Base-by-base conservation (phyloP, 2,113 vertebrate species). In the Athene cunicularia region DNA sequence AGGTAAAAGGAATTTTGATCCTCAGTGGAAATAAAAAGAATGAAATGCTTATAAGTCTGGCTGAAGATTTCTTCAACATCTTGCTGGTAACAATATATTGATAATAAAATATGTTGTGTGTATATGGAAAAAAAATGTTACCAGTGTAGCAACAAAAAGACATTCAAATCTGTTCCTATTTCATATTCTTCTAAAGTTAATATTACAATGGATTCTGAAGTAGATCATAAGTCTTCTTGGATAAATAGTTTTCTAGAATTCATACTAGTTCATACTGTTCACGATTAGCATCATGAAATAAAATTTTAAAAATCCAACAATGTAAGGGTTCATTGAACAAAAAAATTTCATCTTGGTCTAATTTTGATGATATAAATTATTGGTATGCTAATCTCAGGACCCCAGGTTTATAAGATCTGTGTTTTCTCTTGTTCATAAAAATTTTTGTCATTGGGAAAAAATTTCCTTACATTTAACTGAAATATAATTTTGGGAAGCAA, bases 21-120 rank as follows among this genome's bases (percentile, higher is more conserved):
- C 95, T 97, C 75, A 60, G 92, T 96, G 98, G 98, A 96, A 95
- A 91, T 53, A 95, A 96, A 66, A 99, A 98, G 97, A 98, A 98
- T 92, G 98, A 99, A 89, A 91, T 85, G 19, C 75, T 99, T 93
- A 86, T 97, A 73, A 98, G 67, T 88, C 92, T 99, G 62, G 98
- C 98, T 79, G 99, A 99, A 97, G 98, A 99, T 90, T 99, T 99
- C 96, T 98, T 99, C 97, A 98, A 98, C 90, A 23, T 98, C 27
- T 96, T 99, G 77, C 98, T 98, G 99, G 98, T 99, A 98, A 98
- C 97, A 96, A 81, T 58, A 77, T 30, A 55, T 76, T 93, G 24
- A 73, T 93, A 68, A 66, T 86, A 79, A 28, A 79, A 86, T 52
- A 58, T 45, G 41, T 41, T 92, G 23, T 74, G 26, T 41, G 8